Percentiles rank a stretch among this genome's conserved stretches.
Conservation (phyloP, 2,113 vertebrate genomes). For the Tyto alba region DNA sequence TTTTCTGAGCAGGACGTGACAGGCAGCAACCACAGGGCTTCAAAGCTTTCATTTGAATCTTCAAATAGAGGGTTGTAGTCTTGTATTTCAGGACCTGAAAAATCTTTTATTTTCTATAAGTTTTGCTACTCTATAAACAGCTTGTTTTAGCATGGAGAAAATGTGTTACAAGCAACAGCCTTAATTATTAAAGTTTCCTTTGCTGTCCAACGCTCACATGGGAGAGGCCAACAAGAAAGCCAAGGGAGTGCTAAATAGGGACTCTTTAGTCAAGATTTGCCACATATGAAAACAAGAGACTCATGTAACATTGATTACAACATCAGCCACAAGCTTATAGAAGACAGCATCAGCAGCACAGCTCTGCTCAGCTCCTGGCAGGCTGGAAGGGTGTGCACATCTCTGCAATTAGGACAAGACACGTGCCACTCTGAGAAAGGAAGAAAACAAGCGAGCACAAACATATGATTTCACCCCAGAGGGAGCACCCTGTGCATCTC, state of each 20-base stretch:
- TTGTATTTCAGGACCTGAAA: not conserved
- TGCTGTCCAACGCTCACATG: not conserved
- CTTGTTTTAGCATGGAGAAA: not conserved
- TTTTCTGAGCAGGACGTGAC: too few relatives aligned
- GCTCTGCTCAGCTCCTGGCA: not conserved
- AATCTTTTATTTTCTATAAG: not conserved
- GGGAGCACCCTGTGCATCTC: rapidly evolving
- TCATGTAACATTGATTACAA: not conserved
- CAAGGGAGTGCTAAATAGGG: not conserved
- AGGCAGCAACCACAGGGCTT: not conserved
- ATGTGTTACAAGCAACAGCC: not conserved
- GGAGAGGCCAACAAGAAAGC: not conserved
- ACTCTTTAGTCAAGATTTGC: not conserved
- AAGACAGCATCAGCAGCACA: not conserved
- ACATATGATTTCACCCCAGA: rapidly evolving
- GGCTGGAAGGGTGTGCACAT: not conserved
- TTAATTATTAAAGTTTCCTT: not conserved
- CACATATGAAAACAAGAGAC: rapidly evolving
- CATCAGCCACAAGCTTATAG: not conserved
- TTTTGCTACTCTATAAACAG: not conserved
- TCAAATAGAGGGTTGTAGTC: not conserved
- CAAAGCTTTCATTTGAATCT: not conserved
- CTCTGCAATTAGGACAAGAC: not conserved
- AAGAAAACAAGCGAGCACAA: not conserved
- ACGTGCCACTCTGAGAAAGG: rapidly evolving